Evolutionary conservation across 1,140 invertebrate genomes (phyloP).

Genomic region (Elysia chlorotica): DNA sequence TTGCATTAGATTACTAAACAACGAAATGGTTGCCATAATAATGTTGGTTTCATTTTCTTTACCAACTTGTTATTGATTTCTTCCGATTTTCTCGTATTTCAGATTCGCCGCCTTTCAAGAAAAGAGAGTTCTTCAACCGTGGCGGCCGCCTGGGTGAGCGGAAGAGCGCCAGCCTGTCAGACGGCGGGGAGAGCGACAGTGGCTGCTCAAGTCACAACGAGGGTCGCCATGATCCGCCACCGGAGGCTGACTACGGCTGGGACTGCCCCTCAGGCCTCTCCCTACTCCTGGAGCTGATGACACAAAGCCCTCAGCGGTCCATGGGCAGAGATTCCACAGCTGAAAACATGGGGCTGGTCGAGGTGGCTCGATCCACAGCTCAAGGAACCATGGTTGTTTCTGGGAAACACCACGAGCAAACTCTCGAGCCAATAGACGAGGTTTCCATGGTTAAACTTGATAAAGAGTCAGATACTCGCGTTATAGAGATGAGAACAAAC

Average conservation of each 20-base stretch:
- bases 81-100: not conserved
- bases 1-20: no score
- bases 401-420: not conserved
- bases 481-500: no score
- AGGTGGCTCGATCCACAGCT: constrained; percentile 8
- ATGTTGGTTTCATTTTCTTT: not conserved
- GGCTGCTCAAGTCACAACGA: constrained; percentile 37
- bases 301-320: constrained; percentile 34
- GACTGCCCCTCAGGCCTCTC: constrained; percentile 36
- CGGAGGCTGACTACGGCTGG: constrained; percentile 38
- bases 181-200: constrained; percentile 43
- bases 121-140: not conserved
- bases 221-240: constrained; percentile 30
- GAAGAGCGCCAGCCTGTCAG: constrained; percentile 18
- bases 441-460: no score
- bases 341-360: constrained; percentile 12
- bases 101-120: not conserved
- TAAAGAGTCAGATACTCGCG: not conserved
- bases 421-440: not conserved
- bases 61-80: not conserved
- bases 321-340: constrained; percentile 30
- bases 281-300: constrained; percentile 42
- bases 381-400: not conserved
- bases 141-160: not conserved
- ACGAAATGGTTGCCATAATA: no score